phyloP scores from a whole-genome alignment of 2,113 vertebrate species.

The Apteryx mantelli region DNA sequence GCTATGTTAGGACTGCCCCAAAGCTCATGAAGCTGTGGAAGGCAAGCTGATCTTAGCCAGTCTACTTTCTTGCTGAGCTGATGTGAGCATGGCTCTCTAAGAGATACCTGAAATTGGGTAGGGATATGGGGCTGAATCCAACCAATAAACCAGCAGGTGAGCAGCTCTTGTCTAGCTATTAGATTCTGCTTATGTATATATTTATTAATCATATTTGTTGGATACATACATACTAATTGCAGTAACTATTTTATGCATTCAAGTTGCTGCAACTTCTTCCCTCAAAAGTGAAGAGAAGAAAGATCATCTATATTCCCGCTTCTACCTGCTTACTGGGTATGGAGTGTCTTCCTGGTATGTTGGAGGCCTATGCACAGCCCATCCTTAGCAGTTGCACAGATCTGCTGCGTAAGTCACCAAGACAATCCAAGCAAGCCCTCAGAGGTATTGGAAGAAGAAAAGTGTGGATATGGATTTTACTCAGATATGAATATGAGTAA shows the following conservation, averaged over 20 bases:
- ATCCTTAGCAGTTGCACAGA: background rate
- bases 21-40: background rate
- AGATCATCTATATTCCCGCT: background rate
- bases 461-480: background rate
- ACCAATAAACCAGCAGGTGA: background rate
- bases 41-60: background rate
- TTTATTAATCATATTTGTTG: background rate
- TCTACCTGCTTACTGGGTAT: background rate
- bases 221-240: background rate
- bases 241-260: background rate
- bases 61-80: background rate
- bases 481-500: background rate
- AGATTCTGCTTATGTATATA: background rate
- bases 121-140: background rate
- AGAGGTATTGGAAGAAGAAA: background rate
- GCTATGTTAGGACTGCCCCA: too few species aligned
- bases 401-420: background rate
- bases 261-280: background rate
- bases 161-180: background rate
- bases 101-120: background rate
- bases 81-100: background rate
- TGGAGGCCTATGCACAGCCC: background rate
- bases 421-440: background rate
- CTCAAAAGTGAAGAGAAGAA: background rate
- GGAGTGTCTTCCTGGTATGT: background rate